Evolutionary conservation across 2,113 vertebrate species (phyloP).

Genomic region (Vulpes vulpes): DNA sequence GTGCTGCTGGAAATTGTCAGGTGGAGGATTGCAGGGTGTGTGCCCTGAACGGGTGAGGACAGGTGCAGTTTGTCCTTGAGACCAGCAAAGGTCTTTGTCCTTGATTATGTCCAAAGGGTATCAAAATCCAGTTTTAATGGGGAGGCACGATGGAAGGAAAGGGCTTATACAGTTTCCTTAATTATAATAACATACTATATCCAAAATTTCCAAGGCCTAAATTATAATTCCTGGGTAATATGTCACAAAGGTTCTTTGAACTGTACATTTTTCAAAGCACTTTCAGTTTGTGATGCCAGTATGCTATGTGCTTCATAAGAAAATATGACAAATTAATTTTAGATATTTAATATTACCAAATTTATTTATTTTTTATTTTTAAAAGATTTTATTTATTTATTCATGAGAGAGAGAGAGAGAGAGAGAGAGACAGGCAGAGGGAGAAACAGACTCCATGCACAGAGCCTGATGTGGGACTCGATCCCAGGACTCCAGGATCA

Average conservation of each 20-base stretch:
- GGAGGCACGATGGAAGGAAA: not conserved
- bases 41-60: fast-evolving
- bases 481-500: no score
- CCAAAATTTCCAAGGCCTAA: not conserved
- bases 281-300: not conserved
- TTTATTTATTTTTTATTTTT: no score
- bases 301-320: not conserved
- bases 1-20: not conserved
- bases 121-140: not conserved
- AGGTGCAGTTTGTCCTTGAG: not conserved
- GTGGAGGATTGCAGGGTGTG: not conserved
- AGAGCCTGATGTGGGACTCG: no score
- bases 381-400: no score
- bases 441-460: no score
- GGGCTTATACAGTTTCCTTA: not conserved
- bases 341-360: not conserved
- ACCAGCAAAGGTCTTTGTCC: not conserved
- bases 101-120: not conserved
- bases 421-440: no score
- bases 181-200: not conserved
- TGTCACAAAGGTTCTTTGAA: not conserved
- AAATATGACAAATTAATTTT: not conserved
- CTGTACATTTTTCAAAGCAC: not conserved
- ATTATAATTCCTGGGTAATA: not conserved
- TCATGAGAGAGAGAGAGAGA: no score